phyloP scores from a whole-genome alignment of 2,113 vertebrate genomes.

The Crotalus helleri region DNA sequence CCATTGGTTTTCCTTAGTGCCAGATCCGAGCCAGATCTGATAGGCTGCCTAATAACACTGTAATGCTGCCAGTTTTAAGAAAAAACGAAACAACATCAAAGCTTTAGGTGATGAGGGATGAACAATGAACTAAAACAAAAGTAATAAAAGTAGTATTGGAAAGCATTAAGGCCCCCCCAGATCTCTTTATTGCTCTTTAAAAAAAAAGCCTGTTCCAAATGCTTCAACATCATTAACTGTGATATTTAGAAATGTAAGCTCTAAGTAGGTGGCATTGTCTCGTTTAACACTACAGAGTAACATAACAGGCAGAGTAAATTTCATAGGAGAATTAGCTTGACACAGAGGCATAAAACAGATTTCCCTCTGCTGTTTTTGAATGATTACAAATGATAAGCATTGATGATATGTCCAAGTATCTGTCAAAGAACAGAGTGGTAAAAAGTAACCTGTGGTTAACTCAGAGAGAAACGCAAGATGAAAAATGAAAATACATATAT shows the following conservation, averaged over 20 bases:
- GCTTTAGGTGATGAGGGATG: neutral
- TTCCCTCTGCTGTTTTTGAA: neutral
- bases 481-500: slow-evolving; percentile 23
- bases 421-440: slow-evolving; percentile 35
- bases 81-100: neutral
- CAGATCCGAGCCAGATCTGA: neutral
- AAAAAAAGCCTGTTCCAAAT: neutral
- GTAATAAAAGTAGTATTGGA: neutral
- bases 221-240: neutral
- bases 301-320: slow-evolving; percentile 26
- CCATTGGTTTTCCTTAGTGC: too few relatives aligned
- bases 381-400: slow-evolving; percentile 36
- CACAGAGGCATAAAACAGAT: slow-evolving; percentile 22
- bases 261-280: slow-evolving; percentile 13
- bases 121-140: neutral
- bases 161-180: neutral
- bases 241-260: slow-evolving; percentile 29
- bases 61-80: neutral
- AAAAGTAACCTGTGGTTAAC: slow-evolving; percentile 24
- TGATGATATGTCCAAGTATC: slow-evolving; percentile 45
- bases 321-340: neutral
- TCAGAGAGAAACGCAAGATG: slow-evolving; percentile 39
- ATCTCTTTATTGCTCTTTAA: neutral
- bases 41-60: neutral
- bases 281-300: slow-evolving; percentile 28